These are phyloP conservation scores for Pterostichus niger DNA, from an alignment of 2,888 invertebrate species.

Conservation along the genomic window DNA sequence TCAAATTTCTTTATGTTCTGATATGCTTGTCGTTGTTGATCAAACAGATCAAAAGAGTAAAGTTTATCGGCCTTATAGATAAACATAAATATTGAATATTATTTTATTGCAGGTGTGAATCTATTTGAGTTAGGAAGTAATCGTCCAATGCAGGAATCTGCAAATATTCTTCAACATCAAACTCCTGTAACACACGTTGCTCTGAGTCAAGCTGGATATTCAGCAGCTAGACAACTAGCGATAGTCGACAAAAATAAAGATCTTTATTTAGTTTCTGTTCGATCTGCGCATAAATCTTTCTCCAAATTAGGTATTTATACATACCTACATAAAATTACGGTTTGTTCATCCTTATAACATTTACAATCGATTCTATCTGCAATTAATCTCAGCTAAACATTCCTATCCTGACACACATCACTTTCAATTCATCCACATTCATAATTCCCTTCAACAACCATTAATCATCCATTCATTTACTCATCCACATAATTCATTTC, in stretches of 20 bases:
- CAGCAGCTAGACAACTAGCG: constrained; percentile 90
- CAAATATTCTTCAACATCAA: constrained; percentile 87
- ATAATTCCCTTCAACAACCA: neutral
- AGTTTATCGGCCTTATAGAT: neutral
- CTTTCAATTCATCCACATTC: too few relatives aligned
- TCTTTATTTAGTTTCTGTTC: constrained; percentile 88
- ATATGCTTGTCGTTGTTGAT: constrained; percentile 92
- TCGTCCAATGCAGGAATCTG: constrained; percentile 86
- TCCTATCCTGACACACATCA: too few relatives aligned
- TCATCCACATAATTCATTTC: too few relatives aligned
- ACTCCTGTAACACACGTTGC: constrained; percentile 90
- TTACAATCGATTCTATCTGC: too few relatives aligned
- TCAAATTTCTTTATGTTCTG: constrained; percentile 90
- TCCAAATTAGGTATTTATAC: constrained; percentile 89
- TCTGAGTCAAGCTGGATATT: constrained; percentile 90
- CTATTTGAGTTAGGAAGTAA: constrained; percentile 90
- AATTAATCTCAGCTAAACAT: too few relatives aligned
- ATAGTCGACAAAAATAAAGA: constrained; percentile 94
- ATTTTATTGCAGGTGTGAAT: constrained; percentile 83
- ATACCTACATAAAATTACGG: too few relatives aligned
- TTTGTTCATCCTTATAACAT: too few relatives aligned
- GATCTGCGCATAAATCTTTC: constrained; percentile 82
- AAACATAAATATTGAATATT: neutral
- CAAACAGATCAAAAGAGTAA: constrained; percentile 89
- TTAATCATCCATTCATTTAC: too few relatives aligned